Base-by-base conservation (phyloP, 2,888 invertebrate genomes). In the Agrotis puta region DNA sequence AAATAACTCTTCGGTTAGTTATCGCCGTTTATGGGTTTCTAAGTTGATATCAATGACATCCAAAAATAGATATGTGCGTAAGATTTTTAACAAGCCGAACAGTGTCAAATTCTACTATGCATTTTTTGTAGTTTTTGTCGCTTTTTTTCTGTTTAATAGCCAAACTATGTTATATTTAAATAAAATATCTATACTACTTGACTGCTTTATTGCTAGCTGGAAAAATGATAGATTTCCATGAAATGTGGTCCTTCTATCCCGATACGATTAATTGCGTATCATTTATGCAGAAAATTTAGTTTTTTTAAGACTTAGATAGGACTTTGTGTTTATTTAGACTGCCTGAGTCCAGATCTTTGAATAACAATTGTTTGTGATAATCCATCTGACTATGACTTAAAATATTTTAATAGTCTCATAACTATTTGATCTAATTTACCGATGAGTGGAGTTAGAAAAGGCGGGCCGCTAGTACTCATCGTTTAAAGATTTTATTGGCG, bases 1-100 rank as follows among this genome's bases (percentile, higher is more conserved):
- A 78, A 78, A 81, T 76, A 78, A 56, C 70, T 80, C 45, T 24
- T 67, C 45, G 57, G 22, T 68, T 58, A 47, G 24, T n/a, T 7
- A 69, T 16, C 16, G n/a, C 58, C 56, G 13, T 70, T 20, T 22
- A 65, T 1, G 63, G 63, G 24, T 6, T 45, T 61, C n/a, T 59
- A 33, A 43, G 22, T 2, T 57, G 5, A 20, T 76, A 51, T 39
- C 45, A 45, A 18, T 77, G 45, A 33, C 51, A 58, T 7, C 18
- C 2, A 43, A 27, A 16, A 77, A 13, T 48, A 43, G 2, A 16
- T 13, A 2, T 3, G 18, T 54, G 27, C 14, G 22, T 53, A 13
- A 14, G 11, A 24, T 72, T 56, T 48, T 57, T 43, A 3, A 11
- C 33, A 16, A 47, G 13, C 13, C 2, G 7, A n/a, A 22, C 39